Evolutionary conservation across 2,888 invertebrate species (phyloP).

Genomic region (Trypoxylon attenuatum): DNA sequence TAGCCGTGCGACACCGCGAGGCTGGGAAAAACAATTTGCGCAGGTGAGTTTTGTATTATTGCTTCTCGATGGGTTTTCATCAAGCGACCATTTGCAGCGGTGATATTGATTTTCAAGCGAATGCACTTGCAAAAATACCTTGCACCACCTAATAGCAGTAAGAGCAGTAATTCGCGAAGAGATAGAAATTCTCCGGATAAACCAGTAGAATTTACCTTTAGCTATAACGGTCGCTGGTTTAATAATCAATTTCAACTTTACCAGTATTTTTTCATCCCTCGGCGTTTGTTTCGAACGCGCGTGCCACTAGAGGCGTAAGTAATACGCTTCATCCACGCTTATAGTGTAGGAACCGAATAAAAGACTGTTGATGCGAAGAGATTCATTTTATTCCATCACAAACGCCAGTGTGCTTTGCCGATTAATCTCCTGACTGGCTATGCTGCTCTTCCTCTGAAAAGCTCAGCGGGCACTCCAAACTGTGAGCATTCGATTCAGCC

Average conservation of each 20-base stretch:
- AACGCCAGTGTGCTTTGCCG: no score
- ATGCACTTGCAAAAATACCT: constrained; percentile 1
- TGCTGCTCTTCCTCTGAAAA: not conserved
- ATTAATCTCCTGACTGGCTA: not conserved
- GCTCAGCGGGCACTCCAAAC: not conserved
- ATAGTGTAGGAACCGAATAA: no score
- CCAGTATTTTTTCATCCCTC: no score
- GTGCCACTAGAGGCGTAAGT: no score
- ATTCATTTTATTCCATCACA: no score
- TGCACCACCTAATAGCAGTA: not conserved
- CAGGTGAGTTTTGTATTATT: not conserved
- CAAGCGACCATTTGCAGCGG: constrained; percentile 2
- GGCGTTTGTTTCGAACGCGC: no score
- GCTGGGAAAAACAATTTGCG: constrained; percentile 13
- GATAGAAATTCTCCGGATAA: no score
- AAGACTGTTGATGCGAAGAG: no score
- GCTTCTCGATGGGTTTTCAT: not conserved
- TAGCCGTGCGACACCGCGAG: constrained; percentile 4
- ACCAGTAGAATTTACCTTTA: no score
- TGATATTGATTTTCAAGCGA: constrained; percentile 5
- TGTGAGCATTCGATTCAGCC: not conserved
- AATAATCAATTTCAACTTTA: no score
- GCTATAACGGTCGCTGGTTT: no score
- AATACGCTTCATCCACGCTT: no score
- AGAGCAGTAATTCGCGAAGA: not conserved